Conservation (phyloP, 2,888 invertebrate species). For the Drosophila monieri region DNA sequence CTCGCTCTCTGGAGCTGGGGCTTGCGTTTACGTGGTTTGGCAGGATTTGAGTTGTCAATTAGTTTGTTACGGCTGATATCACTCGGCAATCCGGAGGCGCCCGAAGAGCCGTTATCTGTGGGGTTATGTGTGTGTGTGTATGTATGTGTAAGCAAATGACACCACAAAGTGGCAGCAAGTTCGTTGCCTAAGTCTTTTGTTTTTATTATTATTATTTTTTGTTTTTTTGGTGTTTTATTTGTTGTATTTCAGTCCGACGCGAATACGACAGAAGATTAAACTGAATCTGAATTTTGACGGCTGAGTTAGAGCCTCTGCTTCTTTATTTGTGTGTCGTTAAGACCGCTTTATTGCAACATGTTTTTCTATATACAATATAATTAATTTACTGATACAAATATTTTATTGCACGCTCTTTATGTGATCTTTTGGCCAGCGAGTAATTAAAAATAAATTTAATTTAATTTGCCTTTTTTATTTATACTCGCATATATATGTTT, state of each 20-base stretch:
- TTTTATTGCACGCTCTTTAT: slow-evolving; percentile 75
- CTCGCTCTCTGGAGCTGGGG: slow-evolving; percentile 35
- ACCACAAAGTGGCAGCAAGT: slow-evolving; percentile 65
- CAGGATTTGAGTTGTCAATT: slow-evolving; percentile 80
- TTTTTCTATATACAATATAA: slow-evolving; percentile 75
- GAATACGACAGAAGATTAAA: slow-evolving; percentile 35
- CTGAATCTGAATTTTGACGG: slow-evolving; percentile 19
- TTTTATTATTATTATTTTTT: slow-evolving; percentile 26
- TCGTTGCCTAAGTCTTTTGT: slow-evolving; percentile 79
- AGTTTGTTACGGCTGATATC: slow-evolving; percentile 72
- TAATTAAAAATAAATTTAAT: slow-evolving; percentile 76
- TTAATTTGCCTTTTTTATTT: slow-evolving; percentile 65
- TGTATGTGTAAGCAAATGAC: slow-evolving; percentile 37
- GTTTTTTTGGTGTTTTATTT: slow-evolving; percentile 18
- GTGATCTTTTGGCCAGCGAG: slow-evolving; percentile 67
- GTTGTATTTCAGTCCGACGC: slow-evolving; percentile 9
- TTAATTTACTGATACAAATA: slow-evolving; percentile 73
- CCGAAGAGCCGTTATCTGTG: slow-evolving; percentile 67
- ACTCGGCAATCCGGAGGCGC: slow-evolving; percentile 52
- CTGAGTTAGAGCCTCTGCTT: slow-evolving; percentile 27
- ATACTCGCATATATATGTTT: slow-evolving; percentile 44
- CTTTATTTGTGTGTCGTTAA: slow-evolving; percentile 66
- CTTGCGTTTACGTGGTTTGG: slow-evolving; percentile 61
- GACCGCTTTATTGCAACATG: slow-evolving; percentile 62
- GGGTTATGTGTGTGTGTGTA: slow-evolving; percentile 5